Evolutionary conservation across 1,140 invertebrate genomes (phyloP), one percentile per base, ranked within the genome.

Genomic region (Hyposmocoma kahamanoa): DNA sequence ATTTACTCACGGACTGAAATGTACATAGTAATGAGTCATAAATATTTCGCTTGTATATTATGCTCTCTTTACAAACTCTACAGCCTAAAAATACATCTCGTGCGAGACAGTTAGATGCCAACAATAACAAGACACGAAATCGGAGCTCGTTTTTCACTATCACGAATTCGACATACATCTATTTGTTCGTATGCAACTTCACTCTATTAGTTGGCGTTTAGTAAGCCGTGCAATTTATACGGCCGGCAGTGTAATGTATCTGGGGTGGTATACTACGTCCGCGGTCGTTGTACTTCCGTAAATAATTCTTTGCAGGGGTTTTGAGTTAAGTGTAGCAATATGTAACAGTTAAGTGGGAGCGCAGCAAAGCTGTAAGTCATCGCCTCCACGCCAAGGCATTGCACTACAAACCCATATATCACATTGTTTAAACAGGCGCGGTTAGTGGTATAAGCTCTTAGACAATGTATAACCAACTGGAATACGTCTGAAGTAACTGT

Each of bases 271-370:
- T 49, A 45, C 34, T 42, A 42, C 22, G 13, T 10, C 28, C 28
- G 28, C 10, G 34, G n/a, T n/a, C n/a, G n/a, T n/a, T 32, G 43
- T 46, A 62, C 60, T 62, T 71, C 61, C 61, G 47, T 42, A 24
- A 34, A 53, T 55, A 63, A 66, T 71, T 63, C 65, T 71, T 68
- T 59, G 48, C 50, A 52, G 56, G 52, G 56, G 53, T 56, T 64
- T 60, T 59, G 59, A 72, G 65, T 63, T 72, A 64, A 69, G 60
- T 60, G 57, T 59, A 67, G 66, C 63, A 64, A 72, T 72, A 62
- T 59, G 59, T 69, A 72, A 65, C 57, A 51, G 55, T 69, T 69
- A 69, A 72, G 68, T 69, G 61, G 52, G 61, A 48, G 53, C 56
- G 62, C 61, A 56, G 55, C 51, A 49, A 47, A 20, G 51, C 58